These are phyloP conservation scores for Oostethus manadensis DNA, from an alignment of 2,113 vertebrate species.

Conservation along the genomic window DNA sequence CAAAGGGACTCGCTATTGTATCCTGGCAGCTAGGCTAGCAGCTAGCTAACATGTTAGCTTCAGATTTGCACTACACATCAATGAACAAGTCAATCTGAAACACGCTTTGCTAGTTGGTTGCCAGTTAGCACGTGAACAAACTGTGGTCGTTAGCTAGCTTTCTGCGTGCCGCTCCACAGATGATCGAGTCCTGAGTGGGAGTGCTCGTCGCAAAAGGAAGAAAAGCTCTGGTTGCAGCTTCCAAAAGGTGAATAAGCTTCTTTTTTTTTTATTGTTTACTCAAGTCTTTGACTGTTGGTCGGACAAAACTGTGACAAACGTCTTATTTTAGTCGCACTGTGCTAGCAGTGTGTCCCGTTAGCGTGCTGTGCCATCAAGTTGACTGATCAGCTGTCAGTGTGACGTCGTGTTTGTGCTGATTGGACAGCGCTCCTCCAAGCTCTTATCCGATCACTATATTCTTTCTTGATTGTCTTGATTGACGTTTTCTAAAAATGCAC, in stretches of 20 bases:
- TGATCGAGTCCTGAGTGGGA: neutral
- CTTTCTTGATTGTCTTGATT: conserved; percentile 13
- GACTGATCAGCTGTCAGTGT: neutral
- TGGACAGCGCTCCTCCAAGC: conserved; percentile 38
- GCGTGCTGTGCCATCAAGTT: conserved; percentile 44
- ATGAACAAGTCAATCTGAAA: neutral
- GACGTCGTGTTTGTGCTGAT: conserved; percentile 17
- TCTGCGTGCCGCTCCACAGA: neutral
- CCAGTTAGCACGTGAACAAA: neutral
- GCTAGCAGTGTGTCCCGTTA: conserved; percentile 3
- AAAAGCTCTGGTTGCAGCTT: neutral
- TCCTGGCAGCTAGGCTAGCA: neutral
- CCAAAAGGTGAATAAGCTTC: conserved; percentile 1
- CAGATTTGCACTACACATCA: neutral
- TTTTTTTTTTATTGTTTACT: conserved; percentile 2
- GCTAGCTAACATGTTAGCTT: neutral
- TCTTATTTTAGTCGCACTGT: neutral
- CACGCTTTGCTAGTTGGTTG: neutral
- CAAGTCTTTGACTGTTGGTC: conserved; percentile 4
- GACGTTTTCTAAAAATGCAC: conserved; percentile 51
- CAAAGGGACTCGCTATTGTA: neutral
- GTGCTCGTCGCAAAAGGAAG: neutral
- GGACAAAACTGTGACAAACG: conserved; percentile 5
- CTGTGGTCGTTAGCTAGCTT: neutral
- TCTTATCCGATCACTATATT: conserved; percentile 46